Base-by-base conservation (phyloP, 1,140 invertebrate genomes). In the Oedothorax gibbosus region DNA sequence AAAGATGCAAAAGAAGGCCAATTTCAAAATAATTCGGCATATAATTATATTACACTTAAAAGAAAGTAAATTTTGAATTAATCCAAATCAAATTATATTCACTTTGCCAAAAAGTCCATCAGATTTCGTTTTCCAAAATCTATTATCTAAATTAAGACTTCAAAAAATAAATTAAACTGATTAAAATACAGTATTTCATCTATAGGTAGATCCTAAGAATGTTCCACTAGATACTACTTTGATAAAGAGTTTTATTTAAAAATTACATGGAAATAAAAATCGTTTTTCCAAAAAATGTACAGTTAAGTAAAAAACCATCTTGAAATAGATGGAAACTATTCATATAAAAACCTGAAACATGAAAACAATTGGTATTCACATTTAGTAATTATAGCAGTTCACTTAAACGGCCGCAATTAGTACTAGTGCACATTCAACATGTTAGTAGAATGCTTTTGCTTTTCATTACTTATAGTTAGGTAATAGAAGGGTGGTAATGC, bases 281-380 rank as follows among this genome's bases (percentile, higher is more conserved):
- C 76, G 69, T 72, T 57, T 68, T 84, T 76, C 57, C 71, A 71
- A 84, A 84, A 84, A 84, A 66, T 84, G 71, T 84, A 84, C 81
- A 84, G 54, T 84, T 75, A 84, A 76, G 71, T 75, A 81, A 84
- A 84, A 82, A 84, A 84, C 50, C 60, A 57, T 66, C 54, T 64
- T 84, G 60, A 75, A 84, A 51, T 75, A 84, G 81, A 84, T 71
- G 81, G 81, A 84, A 68, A 66, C 81, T 84, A 84, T 71, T 84
- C 62, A 84, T 83, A 83, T 84, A 84, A 84, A 84, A 66, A 57
- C 69, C 66, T 72, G 56, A 71, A 84, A 84, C 71, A 66, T 68
- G 60, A 60, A 84, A 75, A 84, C 81, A 84, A 82, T 20, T 84
- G 56, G 14, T 84, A 75, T 84, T 76, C 81, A 84, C 81, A 84